Evolutionary conservation across 92 coral and sea anemone species (phyloP), one percentile per base, ranked within the genome.

Genomic region (Bergia sp.): DNA sequence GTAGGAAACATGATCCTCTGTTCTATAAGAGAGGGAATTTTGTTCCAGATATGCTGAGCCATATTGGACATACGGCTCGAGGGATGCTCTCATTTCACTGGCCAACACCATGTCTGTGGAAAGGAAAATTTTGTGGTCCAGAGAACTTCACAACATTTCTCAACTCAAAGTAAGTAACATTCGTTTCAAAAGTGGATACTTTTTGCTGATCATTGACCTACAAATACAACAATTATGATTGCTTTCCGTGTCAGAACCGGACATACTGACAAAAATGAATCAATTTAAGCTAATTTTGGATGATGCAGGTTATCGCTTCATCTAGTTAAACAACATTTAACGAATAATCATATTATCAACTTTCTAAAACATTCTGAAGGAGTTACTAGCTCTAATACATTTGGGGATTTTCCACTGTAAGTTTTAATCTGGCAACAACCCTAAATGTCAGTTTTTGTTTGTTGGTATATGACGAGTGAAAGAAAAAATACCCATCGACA

Each of bases 21-120:
- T 83, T 83, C 38, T 83, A 67, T 73, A 20, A 83, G 73, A 67
- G 86, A 44, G 86, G 86, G 44, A 13, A 15, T 1, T 83, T 83
- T 13, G 9, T 69, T 43, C 18, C 64, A 10, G 1, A 1, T 21
- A 11, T 83, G 1, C 0, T 67, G 11, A 83, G 15, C 6, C 37
- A 39, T 0, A 10, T 15, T 67, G 77, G 86, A 0, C 64, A 83
- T 43, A 29, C 3, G 3, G 15, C 29, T 23, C 58, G 10, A 29
- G 77, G 86, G 43, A 83, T 83, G 86, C 86, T 83, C 11, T 83
- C 77, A 29, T 43, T 83, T 15, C 37, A 29, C 16, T 83, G 86
- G 86, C 86, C 86, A 15, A n/a, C 64, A 1, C 86, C 86, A 20
- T 83, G 86, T 69, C 73, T 83, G 86, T 83, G 86, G 86, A 83